Evolutionary conservation across 1,140 invertebrate genomes (phyloP), one percentile per base, ranked within the genome.

Genomic region (Drosophila gunungcola): DNA sequence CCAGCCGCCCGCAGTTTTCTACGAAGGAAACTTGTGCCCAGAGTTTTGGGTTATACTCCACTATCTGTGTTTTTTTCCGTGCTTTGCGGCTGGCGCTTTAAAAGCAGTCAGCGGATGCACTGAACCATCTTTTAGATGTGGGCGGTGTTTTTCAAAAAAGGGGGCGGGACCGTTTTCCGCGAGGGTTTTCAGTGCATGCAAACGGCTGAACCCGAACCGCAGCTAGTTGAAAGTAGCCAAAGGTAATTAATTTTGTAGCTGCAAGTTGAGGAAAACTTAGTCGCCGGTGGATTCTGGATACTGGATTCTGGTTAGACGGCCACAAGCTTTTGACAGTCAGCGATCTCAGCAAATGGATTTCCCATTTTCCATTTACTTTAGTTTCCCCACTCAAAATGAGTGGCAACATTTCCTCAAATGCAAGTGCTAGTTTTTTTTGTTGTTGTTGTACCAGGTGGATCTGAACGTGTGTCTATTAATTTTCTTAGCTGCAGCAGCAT

Each of bases 231-330:
- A 89, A 90, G 84, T 89, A 89, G 84, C 84, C 85, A 80, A 90
- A 89, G 84, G 85, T 89, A 89, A 89, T 89, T 89, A 89, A 89
- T 89, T 89, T 90, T 90, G 80, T 78, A 90, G 85, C 74, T 85
- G 69, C 42, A 90, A 83, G 73, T 83, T 85, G 56, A 62, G 62
- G 43, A 54, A 34, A 78, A 72, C 75, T 79, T 62, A 46, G 54
- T 70, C 53, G 64, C 64, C 48, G 34, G 53, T 70, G 49, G 48
- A 46, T 55, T 32, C 42, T 29, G 21, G 12, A 32, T 36, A 43
- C 69, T 62, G 21, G 34, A 53, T 34, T 48, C 73, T 65, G 73
- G 48, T 68, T 58, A 62, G 45, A 58, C 29, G 46, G 21, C 61
- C 54, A 38, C 65, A 63, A 72, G 74, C 76, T 82, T 89, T 89